phyloP scores from a whole-genome alignment of 1,140 invertebrate genomes.

The Nephila pilipes region DNA sequence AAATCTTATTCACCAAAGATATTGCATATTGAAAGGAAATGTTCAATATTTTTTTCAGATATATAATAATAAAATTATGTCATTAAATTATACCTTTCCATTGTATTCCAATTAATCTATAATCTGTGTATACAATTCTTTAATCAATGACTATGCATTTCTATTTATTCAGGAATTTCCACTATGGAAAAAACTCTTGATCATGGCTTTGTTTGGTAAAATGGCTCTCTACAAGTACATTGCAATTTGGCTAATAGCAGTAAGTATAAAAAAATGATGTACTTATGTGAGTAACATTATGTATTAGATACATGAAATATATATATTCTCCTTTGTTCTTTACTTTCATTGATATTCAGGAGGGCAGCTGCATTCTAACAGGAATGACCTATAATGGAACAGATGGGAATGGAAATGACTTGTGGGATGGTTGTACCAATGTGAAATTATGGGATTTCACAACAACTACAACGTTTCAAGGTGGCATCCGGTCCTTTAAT shows the following conservation, averaged over 20 bases:
- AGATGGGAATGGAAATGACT: slow-evolving; percentile 83
- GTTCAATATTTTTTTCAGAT: too few relatives aligned
- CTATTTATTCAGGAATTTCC: slow-evolving; percentile 81
- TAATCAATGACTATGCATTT: neutral
- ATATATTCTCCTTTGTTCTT: neutral
- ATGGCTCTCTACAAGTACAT: slow-evolving; percentile 94
- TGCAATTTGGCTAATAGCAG: slow-evolving; percentile 93
- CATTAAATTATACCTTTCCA: too few relatives aligned
- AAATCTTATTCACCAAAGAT: too few relatives aligned
- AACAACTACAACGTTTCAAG: slow-evolving; percentile 89
- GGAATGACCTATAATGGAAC: slow-evolving; percentile 92
- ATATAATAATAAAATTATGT: too few relatives aligned
- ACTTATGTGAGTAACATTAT: neutral
- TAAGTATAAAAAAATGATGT: slow-evolving; percentile 80
- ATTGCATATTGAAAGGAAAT: too few relatives aligned
- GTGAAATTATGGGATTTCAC: slow-evolving; percentile 90
- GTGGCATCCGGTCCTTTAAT: slow-evolving; percentile 94
- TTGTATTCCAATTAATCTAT: too few relatives aligned
- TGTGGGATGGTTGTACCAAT: slow-evolving; percentile 93
- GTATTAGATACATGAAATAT: neutral
- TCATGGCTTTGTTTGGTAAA: slow-evolving; percentile 91
- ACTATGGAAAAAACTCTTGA: slow-evolving; percentile 86
- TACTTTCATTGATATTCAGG: slow-evolving; percentile 81
- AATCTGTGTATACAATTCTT: too few relatives aligned
- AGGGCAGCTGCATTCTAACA: slow-evolving; percentile 81